Conservation (phyloP, 2,113 vertebrate genomes). For the Nesospiza acunhae region DNA sequence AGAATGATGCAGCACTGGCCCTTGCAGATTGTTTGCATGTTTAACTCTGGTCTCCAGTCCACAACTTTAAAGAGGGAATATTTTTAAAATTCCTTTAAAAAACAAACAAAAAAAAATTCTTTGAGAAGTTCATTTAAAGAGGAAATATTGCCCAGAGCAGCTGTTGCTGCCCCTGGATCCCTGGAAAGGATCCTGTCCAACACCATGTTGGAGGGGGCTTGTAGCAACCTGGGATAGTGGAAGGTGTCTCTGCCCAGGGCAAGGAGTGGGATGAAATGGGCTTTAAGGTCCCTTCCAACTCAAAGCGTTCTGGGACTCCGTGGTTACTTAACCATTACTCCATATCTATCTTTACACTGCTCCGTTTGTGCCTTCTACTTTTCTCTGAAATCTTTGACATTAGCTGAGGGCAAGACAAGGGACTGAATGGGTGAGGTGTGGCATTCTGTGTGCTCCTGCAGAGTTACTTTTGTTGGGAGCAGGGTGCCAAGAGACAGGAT, state of each 20-base stretch:
- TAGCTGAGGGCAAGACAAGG: not conserved
- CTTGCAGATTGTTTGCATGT: not conserved
- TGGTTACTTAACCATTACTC: not conserved
- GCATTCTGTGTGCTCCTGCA: not conserved
- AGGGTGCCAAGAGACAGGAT: not conserved
- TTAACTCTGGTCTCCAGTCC: not conserved
- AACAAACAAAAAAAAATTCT: not conserved
- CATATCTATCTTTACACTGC: not conserved
- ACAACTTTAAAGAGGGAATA: not conserved
- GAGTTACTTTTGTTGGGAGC: not conserved
- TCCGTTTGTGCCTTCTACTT: not conserved
- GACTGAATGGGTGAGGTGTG: not conserved
- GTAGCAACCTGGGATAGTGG: not conserved
- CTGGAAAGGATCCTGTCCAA: not conserved
- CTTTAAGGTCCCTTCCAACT: not conserved
- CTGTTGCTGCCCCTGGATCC: not conserved
- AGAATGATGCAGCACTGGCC: not conserved
- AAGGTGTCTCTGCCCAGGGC: not conserved
- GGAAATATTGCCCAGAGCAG: not conserved
- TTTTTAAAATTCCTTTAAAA: not conserved
- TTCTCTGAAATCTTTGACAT: not conserved
- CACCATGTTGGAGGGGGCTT: rapidly evolving
- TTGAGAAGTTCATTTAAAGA: not conserved
- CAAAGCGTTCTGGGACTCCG: not conserved
- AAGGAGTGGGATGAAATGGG: not conserved